These are phyloP conservation scores for Drosophila orena DNA, from an alignment of 1,140 invertebrate species.

Conservation along the genomic window DNA sequence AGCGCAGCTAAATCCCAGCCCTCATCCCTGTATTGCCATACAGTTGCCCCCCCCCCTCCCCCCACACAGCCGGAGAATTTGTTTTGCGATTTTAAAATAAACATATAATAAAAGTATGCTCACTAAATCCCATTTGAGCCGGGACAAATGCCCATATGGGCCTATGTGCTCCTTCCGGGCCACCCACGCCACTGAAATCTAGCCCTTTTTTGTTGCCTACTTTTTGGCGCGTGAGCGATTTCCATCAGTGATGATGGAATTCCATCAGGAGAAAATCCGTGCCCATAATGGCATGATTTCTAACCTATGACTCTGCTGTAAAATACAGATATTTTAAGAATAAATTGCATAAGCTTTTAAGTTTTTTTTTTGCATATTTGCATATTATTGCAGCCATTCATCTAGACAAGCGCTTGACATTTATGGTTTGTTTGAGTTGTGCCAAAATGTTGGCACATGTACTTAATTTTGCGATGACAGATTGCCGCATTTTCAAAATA, in stretches of 20 bases:
- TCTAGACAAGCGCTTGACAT: slow-evolving; percentile 4
- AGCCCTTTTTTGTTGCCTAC: slow-evolving; percentile 34
- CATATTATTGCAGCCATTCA: background rate
- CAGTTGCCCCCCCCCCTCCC: too few relatives aligned
- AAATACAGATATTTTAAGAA: background rate
- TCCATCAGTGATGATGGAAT: slow-evolving; percentile 21
- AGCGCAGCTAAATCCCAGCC: slow-evolving; percentile 21
- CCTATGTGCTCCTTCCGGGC: background rate
- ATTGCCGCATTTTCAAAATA: slow-evolving; percentile 13
- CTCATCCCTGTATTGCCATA: background rate
- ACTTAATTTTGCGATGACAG: slow-evolving; percentile 17
- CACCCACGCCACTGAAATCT: background rate
- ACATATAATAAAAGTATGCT: slow-evolving; percentile 40
- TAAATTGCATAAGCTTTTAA: background rate
- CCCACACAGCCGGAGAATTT: slow-evolving; percentile 3
- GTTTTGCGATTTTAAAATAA: slow-evolving; percentile 52
- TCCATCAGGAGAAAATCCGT: background rate
- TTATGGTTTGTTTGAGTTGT: slow-evolving; percentile 15
- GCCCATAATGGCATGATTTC: background rate
- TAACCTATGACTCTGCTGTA: background rate
- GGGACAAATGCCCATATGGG: slow-evolving; percentile 19
- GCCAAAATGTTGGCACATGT: background rate
- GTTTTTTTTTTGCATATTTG: background rate
- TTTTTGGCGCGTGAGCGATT: slow-evolving; percentile 42
- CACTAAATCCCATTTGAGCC: slow-evolving; percentile 32